Evolutionary conservation across 1,140 invertebrate species (phyloP), one percentile per base, ranked within the genome.

Genomic region (Pissodes strobi): DNA sequence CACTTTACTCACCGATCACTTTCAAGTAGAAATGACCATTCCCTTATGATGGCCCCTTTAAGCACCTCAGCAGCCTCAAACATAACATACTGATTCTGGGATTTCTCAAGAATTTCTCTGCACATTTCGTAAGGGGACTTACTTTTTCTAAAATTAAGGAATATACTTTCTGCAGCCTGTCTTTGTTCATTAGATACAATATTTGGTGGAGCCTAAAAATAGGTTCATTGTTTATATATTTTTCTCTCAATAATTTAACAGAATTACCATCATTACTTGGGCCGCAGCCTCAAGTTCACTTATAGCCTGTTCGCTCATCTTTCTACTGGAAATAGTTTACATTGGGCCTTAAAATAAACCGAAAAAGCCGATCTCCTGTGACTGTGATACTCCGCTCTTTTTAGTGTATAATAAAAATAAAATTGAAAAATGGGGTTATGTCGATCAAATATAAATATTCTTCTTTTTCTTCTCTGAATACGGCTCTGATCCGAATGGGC

Each of bases 1-100:
- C n/a, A n/a, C n/a, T n/a, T n/a, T 41, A 5, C 13, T 34, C 30
- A 64, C 63, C 55, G 23, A 77, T 92, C 88, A 53, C 81, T 80
- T 59, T 85, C 80, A 23, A 82, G 79, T 27, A 95, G 70, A 64
- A 86, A 78, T 13, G 81, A 79, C 93, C 93, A 95, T 82, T 95
- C 92, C 76, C 89, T 82, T 46, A 95, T 87, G 5, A 95, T 76
- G 21, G 90, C 89, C 69, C 88, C 85, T 79, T 93, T 94, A 56
- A 97, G 79, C n/a, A 94, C 83, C 56, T 88, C 87, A 4, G 89
- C 91, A 65, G 90, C 86, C 81, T 95, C 93, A 82, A 94, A 95
- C 45, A 94, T 76, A 4, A 95, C 90, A 83, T 92, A 93, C 72
- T 92, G 90, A 61, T 88, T 85, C 53, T 84, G 81, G 61, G 87